A percentile compares a stretch with the other conserved stretches of the same genome.
phyloP scores from a whole-genome alignment of 2,888 invertebrate genomes.

The Oithona nana region DNA sequence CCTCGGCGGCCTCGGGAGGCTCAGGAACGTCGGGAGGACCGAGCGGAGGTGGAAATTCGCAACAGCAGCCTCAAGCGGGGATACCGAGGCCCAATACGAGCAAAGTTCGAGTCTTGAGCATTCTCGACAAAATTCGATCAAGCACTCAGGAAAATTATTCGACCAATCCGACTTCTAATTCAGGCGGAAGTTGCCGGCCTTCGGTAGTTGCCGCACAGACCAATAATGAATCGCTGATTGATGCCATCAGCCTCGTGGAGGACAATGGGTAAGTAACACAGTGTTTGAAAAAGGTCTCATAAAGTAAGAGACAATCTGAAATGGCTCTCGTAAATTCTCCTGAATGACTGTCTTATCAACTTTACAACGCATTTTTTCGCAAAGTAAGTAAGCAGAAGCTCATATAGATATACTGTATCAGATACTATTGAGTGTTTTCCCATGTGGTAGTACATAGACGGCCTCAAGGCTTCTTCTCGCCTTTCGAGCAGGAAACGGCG shows the following conservation, averaged over 20 bases:
- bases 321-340: too few species aligned
- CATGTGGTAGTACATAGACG: too few species aligned
- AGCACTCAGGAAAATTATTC: neutral
- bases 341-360: too few species aligned
- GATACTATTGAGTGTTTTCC: too few species aligned
- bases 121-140: constrained; percentile 19
- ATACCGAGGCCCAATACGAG: neutral
- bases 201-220: neutral
- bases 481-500: too few species aligned
- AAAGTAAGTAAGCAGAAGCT: too few species aligned
- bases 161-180: neutral
- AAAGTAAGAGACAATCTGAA: too few species aligned
- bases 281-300: too few species aligned
- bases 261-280: constrained; percentile 12
- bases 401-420: too few species aligned
- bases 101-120: constrained; percentile 19
- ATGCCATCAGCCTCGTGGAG: constrained; percentile 12
- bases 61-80: neutral
- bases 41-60: neutral
- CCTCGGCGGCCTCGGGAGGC: neutral
- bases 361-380: too few species aligned
- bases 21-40: neutral
- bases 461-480: too few species aligned
- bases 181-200: too few species aligned
- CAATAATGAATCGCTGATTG: neutral